Base-by-base conservation (phyloP, 2,113 vertebrate species). In the Cochlearius cochlearius region DNA sequence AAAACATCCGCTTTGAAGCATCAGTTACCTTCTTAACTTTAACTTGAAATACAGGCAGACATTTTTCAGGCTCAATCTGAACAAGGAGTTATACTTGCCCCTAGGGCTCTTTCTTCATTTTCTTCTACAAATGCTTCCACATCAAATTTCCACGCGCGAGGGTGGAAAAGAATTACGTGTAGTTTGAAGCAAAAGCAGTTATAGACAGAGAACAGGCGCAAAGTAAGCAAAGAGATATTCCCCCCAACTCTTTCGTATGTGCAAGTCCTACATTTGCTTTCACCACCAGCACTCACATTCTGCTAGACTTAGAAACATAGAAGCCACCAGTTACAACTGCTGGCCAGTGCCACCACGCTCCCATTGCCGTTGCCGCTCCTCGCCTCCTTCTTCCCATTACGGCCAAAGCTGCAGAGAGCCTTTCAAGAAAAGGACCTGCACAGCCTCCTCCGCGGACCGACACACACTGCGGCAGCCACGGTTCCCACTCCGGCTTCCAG, bases 311-410 rank as follows among this genome's bases (percentile, higher is more conserved):
- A 58, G 32, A 82, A 90, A 81, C 11, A 3, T 15, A 66, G 0
- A 3, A 88, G 29, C 14, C 64, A 80, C 4, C 72, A 56, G 21
- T 29, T 66, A 26, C 38, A 62, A 19, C 15, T 2, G 11, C 76
- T 55, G 59, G 55, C 19, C 58, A 20, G 36, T 45, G 43, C 21
- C 16, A 39, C 21, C 67, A 36, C 0, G 0, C 34, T 83, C 15
- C 14, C 49, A 68, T 20, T 0, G 0, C 52, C 26, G 10, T 22
- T 43, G 38, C 11, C 2, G 0, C n/a, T 59, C 53, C 32, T 55
- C 3, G 3, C 4, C 62, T 39, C 32, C 56, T 73, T n/a, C 49
- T 9, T 32, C 16, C 45, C 11, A 3, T 38, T 52, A 53, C 2
- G 3, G 49, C 10, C 38, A 55, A 53, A 1, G 3, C 34, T 36